Conservation (phyloP, 2,888 invertebrate species). For the Macaria liturata region DNA sequence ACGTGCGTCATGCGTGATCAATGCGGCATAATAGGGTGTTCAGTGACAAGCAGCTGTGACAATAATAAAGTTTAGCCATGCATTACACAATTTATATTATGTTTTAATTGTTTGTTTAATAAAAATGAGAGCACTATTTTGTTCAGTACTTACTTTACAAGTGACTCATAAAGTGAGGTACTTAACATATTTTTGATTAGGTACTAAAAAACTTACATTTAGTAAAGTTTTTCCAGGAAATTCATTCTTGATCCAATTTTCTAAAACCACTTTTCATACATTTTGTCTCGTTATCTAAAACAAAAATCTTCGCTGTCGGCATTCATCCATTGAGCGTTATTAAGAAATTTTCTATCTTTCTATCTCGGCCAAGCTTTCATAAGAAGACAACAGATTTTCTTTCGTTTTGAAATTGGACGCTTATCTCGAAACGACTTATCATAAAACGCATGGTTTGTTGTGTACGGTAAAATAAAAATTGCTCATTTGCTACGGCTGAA, state of each 20-base stretch:
- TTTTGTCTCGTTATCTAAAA: constrained; percentile 13
- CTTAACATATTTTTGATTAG: too few species aligned
- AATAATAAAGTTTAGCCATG: too few species aligned
- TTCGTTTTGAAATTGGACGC: constrained; percentile 28
- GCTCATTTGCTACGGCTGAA: constrained; percentile 26
- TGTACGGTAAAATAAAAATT: constrained; percentile 31
- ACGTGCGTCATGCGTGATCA: too few species aligned
- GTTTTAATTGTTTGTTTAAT: too few species aligned
- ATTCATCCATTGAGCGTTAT: constrained; percentile 18
- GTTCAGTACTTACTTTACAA: too few species aligned
- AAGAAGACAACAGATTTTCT: constrained; percentile 24
- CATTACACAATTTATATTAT: too few species aligned
- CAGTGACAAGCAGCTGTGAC: too few species aligned
- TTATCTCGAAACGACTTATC: constrained; percentile 28
- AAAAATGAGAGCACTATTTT: too few species aligned
- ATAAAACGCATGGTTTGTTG: constrained; percentile 32
- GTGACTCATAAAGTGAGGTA: too few species aligned
- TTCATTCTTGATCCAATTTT: neutral
- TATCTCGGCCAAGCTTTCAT: constrained; percentile 8
- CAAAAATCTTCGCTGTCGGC: constrained; percentile 23
- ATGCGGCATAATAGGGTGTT: too few species aligned
- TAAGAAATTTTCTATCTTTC: constrained; percentile 21
- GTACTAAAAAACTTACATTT: too few species aligned
- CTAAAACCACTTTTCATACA: neutral
- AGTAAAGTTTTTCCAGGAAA: neutral